phyloP scores from a whole-genome alignment of 2,888 invertebrate genomes.

The Linnaemya tessellans region DNA sequence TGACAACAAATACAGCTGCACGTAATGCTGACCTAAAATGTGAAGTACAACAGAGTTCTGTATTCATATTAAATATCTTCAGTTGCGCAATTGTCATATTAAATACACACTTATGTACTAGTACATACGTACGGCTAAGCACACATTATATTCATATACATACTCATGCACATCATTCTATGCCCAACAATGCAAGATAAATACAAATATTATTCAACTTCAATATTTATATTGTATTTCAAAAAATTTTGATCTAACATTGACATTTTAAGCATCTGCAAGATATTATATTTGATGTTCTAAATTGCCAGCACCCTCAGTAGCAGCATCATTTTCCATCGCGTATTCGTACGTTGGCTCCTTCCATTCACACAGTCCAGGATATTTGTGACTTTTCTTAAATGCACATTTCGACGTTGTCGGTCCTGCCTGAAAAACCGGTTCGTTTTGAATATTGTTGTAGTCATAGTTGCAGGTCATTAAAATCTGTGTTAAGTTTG shows the following conservation, averaged over 20 bases:
- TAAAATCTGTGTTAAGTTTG: slow-evolving; percentile 75
- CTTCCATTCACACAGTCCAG: slow-evolving; percentile 80
- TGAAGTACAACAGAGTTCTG: background rate
- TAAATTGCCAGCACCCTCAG: slow-evolving; percentile 70
- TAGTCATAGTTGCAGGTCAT: slow-evolving; percentile 82
- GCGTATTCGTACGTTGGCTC: slow-evolving; percentile 76
- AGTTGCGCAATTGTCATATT: background rate
- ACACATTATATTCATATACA: background rate
- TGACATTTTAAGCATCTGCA: background rate
- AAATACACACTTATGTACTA: background rate
- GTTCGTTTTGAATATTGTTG: slow-evolving; percentile 79
- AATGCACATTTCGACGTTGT: slow-evolving; percentile 78
- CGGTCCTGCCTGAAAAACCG: slow-evolving; percentile 78
- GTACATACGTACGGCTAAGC: background rate
- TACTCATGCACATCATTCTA: no score
- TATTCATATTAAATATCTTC: background rate
- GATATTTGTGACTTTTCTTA: slow-evolving; percentile 77
- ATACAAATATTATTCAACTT: background rate
- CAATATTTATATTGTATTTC: background rate
- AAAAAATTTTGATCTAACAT: background rate
- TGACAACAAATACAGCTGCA: slow-evolving; percentile 13
- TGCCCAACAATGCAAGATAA: background rate
- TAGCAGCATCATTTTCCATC: slow-evolving; percentile 75
- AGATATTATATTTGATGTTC: background rate
- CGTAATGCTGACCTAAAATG: slow-evolving; percentile 13